Base-by-base conservation (phyloP, 2,888 invertebrate genomes). In the Syritta pipiens region DNA sequence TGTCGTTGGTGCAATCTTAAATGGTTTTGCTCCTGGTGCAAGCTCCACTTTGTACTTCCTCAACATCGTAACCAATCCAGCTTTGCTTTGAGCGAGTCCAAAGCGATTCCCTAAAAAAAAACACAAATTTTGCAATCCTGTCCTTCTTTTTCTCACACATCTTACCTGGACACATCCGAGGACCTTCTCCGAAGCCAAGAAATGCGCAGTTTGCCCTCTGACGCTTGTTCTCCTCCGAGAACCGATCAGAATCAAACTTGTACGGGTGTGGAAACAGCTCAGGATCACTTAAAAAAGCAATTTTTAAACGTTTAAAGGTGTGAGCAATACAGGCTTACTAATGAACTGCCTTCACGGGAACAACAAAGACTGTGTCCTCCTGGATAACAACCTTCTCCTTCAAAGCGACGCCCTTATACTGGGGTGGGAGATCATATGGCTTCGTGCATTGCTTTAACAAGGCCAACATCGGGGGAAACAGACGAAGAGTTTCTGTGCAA, bases 101-200 rank as follows among this genome's bases (percentile, higher is more conserved):
- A 86, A 83, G 1, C 86, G 84, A 76, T 83, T 83, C 2, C 86
- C 86, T 84, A 14, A 3, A 14, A 22, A 10, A 1, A 42, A n/a
- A 26, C 1, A 3, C 4, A 14, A 20, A 6, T n/a, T 17, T 14
- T 2, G 2, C 1, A 14, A 48, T 2, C 12, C 5, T 5, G 0
- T n/a, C n/a, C n/a, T n/a, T n/a, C n/a, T n/a, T 2, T 12, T 12
- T 2, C 4, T n/a, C 1, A 4, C 0, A 5, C 1, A 12, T 5
- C 32, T 51, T 76, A 84, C 84, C 84, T 12, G 86, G 86, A 44
- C 86, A 86, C 86, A 85, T 85, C n/a, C 86, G 84, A 3, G 84
- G 84, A 1, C 86, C 86, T 12, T 85, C 86, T 0, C 86, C 86
- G 17, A 86, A 86, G 24, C 84, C 86, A 14, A 86, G 37, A 46